Evolutionary conservation across 2,888 invertebrate species (phyloP), one percentile per base, ranked within the genome.

Genomic region (Anthophora plumipes): DNA sequence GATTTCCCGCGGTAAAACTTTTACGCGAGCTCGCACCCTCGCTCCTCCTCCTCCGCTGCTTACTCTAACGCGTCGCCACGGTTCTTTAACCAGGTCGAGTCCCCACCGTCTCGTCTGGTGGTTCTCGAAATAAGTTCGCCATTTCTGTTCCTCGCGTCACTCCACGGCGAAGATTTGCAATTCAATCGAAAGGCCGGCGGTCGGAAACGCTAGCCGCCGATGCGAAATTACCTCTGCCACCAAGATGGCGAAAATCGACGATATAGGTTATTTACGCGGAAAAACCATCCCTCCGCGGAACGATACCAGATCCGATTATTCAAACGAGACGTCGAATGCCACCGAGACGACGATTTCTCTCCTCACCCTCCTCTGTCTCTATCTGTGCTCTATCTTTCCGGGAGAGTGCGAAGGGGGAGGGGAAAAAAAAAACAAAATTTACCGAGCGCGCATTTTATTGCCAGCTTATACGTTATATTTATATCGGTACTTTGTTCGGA

Each of bases 231-330:
- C 79, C n/a, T 50, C 52, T 25, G 25, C 22, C 37, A 7, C 39
- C 20, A 41, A 63, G 55, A 61, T 68, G 61, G 20, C 31, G 61
- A 14, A 4, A 31, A 48, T 57, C 68, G 39, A 11, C 57, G 59
- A 17, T 50, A 31, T 1, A 31, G n/a, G 20, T 39, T 55, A 67
- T 74, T 77, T 73, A 55, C 60, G 73, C 22, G 61, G 43, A 12
- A 37, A 73, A 39, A 41, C 25, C 41, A 43, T 76, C 60, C 31
- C 70, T 8, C 4, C 3, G 7, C 12, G 52, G 9, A 31, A 48
- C 73, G 60, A 61, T 74, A 55, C 67, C 60, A 66, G 52, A 77
- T 77, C 80, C 80, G 77, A 72, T 81, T 81, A 81, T 81, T 81
- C 80, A 81, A 81, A 81, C 73, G 70, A 77, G 61, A 64, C 22